Conservation (phyloP, 2,888 invertebrate species). For the Eumerus sabulonum region DNA sequence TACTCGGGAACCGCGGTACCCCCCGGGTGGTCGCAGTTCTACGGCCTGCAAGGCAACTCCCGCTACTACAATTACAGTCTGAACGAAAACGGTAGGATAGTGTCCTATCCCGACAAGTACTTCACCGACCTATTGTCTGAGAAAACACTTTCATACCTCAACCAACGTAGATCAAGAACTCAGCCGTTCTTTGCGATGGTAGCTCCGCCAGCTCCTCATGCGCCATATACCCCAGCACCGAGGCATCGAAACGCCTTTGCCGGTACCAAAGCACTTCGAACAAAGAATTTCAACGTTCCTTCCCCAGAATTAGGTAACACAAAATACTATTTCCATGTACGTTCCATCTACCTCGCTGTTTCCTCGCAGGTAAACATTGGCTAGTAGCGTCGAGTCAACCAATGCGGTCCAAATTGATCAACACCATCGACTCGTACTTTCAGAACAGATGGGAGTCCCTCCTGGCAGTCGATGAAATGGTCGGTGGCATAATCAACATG, state of each 20-base stretch:
- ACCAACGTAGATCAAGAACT: constrained; percentile 7
- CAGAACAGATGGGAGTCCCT: constrained; percentile 88
- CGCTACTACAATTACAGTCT: constrained; percentile 94
- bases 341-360: constrained; percentile 8
- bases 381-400: constrained; percentile 82
- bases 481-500: constrained; percentile 82
- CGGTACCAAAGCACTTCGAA: constrained; percentile 82
- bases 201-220: constrained; percentile 93
- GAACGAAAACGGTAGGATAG: constrained; percentile 87
- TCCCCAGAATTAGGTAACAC: constrained; percentile 72
- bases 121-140: constrained; percentile 89
- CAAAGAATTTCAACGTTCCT: constrained; percentile 84
- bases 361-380: constrained; percentile 90
- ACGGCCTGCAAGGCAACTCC: constrained; percentile 93
- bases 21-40: constrained; percentile 92
- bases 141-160: constrained; percentile 71
- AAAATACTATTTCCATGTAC: too few relatives aligned
- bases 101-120: constrained; percentile 85
- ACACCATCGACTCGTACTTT: constrained; percentile 85
- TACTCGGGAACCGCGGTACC: constrained; percentile 83
- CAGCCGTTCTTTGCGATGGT: constrained; percentile 88
- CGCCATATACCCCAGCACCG: constrained; percentile 90
- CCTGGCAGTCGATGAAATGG: constrained; percentile 92
- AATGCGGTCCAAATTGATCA: constrained; percentile 82
- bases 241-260: constrained; percentile 84